Conservation (phyloP, 2,888 invertebrate genomes). For the Chymomyza fuscimana region DNA sequence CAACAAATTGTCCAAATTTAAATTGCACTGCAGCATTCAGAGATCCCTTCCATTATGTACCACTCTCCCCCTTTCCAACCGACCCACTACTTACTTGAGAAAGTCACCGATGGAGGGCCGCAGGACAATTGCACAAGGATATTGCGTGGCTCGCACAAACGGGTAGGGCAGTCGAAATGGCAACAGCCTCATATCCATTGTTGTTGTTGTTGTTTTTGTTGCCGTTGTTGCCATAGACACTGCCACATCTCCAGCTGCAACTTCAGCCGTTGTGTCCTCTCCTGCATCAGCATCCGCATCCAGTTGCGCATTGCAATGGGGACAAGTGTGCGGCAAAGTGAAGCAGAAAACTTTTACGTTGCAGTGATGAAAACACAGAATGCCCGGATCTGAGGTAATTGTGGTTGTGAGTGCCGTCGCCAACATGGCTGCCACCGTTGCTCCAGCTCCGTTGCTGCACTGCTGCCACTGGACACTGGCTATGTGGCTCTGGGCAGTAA, state of each 20-base stretch:
- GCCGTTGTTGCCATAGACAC: constrained; percentile 17
- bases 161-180: constrained; percentile 94
- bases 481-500: constrained; percentile 15
- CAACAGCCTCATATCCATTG: constrained; percentile 81
- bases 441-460: constrained; percentile 17
- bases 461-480: constrained; percentile 8
- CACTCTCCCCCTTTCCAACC: constrained; percentile 20
- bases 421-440: constrained; percentile 51
- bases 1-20: constrained; percentile 9
- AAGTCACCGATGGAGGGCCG: constrained; percentile 94
- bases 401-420: constrained; percentile 69
- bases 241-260: constrained; percentile 22
- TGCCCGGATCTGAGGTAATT: constrained; percentile 85
- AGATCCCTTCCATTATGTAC: too few species aligned
- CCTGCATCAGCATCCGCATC: constrained; percentile 60
- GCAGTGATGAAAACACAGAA: constrained; percentile 95
- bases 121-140: constrained; percentile 90
- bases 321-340: constrained; percentile 87
- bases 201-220: constrained; percentile 23
- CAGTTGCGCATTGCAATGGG: constrained; percentile 86
- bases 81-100: constrained; percentile 85
- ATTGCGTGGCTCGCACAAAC: constrained; percentile 89
- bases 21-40: background rate
- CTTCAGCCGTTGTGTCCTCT: constrained; percentile 24
- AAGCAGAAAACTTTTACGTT: constrained; percentile 91